Conservation (phyloP, 1,140 invertebrate genomes). For the Megalopta genalis region DNA sequence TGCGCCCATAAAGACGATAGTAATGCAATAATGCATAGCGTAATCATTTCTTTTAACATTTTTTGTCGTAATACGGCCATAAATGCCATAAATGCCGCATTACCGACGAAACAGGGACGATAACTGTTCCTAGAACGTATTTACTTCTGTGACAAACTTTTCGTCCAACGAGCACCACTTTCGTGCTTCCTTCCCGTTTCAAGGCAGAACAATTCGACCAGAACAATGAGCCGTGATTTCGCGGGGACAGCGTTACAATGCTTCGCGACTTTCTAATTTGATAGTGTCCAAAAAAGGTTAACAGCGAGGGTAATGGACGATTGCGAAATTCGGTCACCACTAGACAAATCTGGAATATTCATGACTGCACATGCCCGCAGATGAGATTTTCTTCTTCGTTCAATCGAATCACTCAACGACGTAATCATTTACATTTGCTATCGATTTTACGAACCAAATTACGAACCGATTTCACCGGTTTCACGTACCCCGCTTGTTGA, state of each 20-base stretch:
- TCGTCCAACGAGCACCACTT: neutral
- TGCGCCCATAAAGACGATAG: neutral
- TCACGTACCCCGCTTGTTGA: no score
- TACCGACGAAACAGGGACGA: neutral
- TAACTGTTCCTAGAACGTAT: neutral
- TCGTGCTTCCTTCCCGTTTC: neutral
- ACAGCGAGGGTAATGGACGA: neutral
- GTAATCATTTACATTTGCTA: no score
- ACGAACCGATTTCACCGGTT: no score
- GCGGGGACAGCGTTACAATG: neutral
- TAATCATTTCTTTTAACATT: neutral
- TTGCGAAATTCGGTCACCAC: no score
- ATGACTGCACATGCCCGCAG: no score
- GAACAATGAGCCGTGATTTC: neutral
- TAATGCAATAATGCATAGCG: neutral
- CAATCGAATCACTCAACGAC: no score
- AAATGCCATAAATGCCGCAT: slow-evolving; percentile 17
- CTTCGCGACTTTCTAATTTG: slow-evolving; percentile 2
- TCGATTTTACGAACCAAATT: no score
- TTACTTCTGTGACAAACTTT: neutral
- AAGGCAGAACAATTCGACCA: neutral
- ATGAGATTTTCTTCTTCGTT: no score
- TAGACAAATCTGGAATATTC: no score
- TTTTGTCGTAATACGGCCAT: neutral
- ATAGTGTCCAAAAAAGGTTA: neutral